These are phyloP conservation scores for Petrolisthes manimaculis DNA, from an alignment of 2,888 invertebrate genomes.

Conservation along the genomic window DNA sequence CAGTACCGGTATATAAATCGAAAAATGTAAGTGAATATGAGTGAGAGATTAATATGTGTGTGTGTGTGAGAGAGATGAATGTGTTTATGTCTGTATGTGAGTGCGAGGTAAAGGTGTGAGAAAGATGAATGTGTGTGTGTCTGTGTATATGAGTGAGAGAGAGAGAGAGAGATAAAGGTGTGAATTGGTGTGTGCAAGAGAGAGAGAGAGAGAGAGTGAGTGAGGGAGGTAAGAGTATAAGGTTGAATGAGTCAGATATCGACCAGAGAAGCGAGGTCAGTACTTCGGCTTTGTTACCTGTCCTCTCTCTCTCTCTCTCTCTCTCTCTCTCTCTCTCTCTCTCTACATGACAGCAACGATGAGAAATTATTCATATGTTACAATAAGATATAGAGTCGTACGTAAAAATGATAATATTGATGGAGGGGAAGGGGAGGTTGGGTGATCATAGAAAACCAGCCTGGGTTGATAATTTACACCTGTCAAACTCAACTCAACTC, in stretches of 20 bases:
- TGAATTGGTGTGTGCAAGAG: not conserved
- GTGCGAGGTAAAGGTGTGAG: not conserved
- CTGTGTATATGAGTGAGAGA: not conserved
- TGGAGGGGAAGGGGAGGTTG: too few relatives aligned
- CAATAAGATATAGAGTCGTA: too few relatives aligned
- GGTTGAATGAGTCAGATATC: not conserved
- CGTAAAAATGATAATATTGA: too few relatives aligned
- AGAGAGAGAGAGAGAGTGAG: not conserved
- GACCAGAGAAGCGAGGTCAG: not conserved
- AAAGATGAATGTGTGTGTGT: not conserved
- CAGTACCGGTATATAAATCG: too few relatives aligned
- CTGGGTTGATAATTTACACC: too few relatives aligned
- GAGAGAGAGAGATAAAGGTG: not conserved
- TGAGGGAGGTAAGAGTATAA: not conserved
- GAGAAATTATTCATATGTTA: too few relatives aligned
- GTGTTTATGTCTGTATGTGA: not conserved
- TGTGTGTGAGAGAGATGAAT: too few relatives aligned
- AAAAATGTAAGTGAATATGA: too few relatives aligned
- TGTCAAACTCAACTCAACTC: too few relatives aligned
- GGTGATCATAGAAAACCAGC: too few relatives aligned
- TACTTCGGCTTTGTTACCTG: not conserved
- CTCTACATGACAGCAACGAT: not conserved
- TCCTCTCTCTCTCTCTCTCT: not conserved
- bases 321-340: not conserved
- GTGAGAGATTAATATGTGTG: not conserved